phyloP scores from a whole-genome alignment of 2,113 vertebrate genomes.

The Tapirus terrestris region DNA sequence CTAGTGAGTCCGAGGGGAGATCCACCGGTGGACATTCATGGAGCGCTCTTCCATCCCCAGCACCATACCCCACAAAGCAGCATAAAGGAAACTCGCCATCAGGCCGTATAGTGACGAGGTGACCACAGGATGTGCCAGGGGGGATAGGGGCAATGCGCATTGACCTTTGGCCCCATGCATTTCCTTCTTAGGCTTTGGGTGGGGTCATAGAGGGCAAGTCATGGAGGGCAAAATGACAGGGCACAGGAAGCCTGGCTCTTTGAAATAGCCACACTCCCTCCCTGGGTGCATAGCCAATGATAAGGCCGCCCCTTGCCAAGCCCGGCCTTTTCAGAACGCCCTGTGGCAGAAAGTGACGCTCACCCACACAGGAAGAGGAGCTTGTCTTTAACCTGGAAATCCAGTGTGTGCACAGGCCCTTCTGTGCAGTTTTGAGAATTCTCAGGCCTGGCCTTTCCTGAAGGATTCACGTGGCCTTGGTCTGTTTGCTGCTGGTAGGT shows the following conservation, averaged over 20 bases:
- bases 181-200: not conserved
- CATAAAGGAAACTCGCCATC: rapidly evolving
- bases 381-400: not conserved
- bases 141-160: rapidly evolving
- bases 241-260: not conserved
- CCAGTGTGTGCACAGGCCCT: not conserved
- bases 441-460: not conserved
- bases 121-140: not conserved
- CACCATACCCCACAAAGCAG: not conserved
- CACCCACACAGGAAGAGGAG: not conserved
- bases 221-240: not conserved
- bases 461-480: not conserved
- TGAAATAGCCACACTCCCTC: not conserved
- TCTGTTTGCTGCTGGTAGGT: not conserved
- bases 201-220: rapidly evolving
- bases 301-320: not conserved
- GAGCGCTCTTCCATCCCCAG: not conserved
- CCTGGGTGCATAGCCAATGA: not conserved
- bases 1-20: rapidly evolving
- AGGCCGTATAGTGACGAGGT: rapidly evolving
- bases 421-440: not conserved
- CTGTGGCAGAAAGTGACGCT: too few relatives aligned
- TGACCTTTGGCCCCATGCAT: not conserved
- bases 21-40: not conserved
- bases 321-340: not conserved